phyloP scores from a whole-genome alignment of 1,140 invertebrate species.

The Aleiodes sp. region DNA sequence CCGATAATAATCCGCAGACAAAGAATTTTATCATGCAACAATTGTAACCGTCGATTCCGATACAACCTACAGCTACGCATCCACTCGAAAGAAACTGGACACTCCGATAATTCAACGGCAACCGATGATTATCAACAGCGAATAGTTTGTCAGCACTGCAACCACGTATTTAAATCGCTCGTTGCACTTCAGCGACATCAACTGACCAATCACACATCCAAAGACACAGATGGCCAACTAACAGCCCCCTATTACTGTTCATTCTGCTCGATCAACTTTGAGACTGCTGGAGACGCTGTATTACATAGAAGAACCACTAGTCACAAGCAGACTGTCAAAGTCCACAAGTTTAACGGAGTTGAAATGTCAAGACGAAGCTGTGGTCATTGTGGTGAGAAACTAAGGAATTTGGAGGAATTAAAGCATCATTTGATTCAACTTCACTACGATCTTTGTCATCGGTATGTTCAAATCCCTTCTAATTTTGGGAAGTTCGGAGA shows the following conservation, averaged over 20 bases:
- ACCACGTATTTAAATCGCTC: slow-evolving; percentile 68
- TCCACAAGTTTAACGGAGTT: slow-evolving; percentile 56
- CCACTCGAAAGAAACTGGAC: slow-evolving; percentile 70
- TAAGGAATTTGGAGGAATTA: slow-evolving; percentile 68
- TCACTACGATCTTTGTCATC: slow-evolving; percentile 70
- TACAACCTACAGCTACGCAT: slow-evolving; percentile 76
- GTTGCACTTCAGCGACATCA: slow-evolving; percentile 74
- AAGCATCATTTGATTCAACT: slow-evolving; percentile 73
- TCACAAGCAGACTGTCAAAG: slow-evolving; percentile 68
- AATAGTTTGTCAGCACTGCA: slow-evolving; percentile 70
- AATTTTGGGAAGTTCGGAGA: background rate
- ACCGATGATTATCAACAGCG: slow-evolving; percentile 74
- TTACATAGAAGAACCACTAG: slow-evolving; percentile 72
- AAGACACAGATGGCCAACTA: slow-evolving; percentile 60
- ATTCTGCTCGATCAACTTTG: slow-evolving; percentile 73
- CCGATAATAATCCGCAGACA: slow-evolving; percentile 81
- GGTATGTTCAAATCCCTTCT: slow-evolving; percentile 50
- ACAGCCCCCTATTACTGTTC: slow-evolving; percentile 71
- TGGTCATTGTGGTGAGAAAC: slow-evolving; percentile 68
- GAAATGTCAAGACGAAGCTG: slow-evolving; percentile 63
- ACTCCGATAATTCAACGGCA: slow-evolving; percentile 64
- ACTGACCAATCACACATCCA: slow-evolving; percentile 59
- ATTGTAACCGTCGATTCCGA: slow-evolving; percentile 72
- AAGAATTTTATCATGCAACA: slow-evolving; percentile 69
- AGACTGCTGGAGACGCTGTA: slow-evolving; percentile 70